Conservation (phyloP, 2,113 vertebrate genomes). For the Chlorodrepanis virens region DNA sequence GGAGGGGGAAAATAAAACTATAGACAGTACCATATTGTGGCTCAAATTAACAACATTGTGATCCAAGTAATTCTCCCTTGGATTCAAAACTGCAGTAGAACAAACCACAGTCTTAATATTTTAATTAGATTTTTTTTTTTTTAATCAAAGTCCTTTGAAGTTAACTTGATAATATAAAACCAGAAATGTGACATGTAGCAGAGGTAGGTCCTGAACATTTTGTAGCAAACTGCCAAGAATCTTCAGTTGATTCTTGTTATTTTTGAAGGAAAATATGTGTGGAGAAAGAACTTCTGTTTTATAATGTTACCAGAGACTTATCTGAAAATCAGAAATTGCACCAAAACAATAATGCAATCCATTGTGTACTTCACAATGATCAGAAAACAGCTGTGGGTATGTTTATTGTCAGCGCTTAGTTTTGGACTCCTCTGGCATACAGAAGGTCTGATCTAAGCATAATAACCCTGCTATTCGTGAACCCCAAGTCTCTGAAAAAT, state of each 20-base stretch:
- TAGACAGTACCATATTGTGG: background rate
- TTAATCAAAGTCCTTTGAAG: background rate
- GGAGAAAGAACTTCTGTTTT: background rate
- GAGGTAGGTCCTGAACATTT: background rate
- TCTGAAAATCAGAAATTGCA: background rate
- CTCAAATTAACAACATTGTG: background rate
- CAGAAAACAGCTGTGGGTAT: background rate
- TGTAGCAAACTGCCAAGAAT: background rate
- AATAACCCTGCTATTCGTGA: background rate
- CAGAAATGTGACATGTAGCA: background rate
- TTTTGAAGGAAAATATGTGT: background rate
- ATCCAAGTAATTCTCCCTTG: background rate
- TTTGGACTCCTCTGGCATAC: background rate
- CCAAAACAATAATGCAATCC: background rate
- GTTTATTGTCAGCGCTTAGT: background rate
- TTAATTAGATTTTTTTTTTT: background rate
- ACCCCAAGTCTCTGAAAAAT: background rate
- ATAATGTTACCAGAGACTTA: background rate
- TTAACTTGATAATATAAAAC: background rate
- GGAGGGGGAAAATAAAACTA: background rate
- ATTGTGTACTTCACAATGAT: background rate
- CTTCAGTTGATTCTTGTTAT: background rate
- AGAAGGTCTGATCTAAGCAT: background rate
- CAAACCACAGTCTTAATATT: background rate
- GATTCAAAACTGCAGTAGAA: background rate